Evolutionary conservation across 1,140 invertebrate genomes (phyloP).

Genomic region (Caenorhabditis inopinata): DNA sequence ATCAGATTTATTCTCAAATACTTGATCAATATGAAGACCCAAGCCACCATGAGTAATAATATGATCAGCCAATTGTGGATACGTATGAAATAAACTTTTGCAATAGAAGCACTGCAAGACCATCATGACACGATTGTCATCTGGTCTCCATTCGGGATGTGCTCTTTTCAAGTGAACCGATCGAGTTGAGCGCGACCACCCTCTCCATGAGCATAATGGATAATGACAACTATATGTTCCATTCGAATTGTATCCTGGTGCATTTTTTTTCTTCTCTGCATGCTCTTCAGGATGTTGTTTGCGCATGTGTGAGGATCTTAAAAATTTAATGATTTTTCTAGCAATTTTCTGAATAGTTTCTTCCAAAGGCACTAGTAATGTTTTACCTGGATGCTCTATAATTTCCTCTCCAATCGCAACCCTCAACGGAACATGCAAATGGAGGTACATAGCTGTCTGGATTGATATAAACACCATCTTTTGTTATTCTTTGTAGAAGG

Average conservation of each 20-base stretch:
- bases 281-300: constrained; percentile 15
- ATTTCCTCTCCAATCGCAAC: constrained; percentile 42
- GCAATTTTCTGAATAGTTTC: too few relatives aligned
- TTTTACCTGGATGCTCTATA: background rate
- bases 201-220: constrained; percentile 30
- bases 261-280: background rate
- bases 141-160: constrained; percentile 24
- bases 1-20: background rate
- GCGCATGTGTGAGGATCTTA: constrained; percentile 32
- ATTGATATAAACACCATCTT: background rate
- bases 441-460: constrained; percentile 4
- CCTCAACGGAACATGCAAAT: constrained; percentile 3
- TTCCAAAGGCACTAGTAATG: too few relatives aligned
- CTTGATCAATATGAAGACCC: background rate
- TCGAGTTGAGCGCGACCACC: constrained; percentile 25
- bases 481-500: constrained; percentile 16
- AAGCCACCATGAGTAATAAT: background rate
- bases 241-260: constrained; percentile 24
- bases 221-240: constrained; percentile 35
- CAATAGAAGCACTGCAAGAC: background rate
- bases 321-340: too few relatives aligned
- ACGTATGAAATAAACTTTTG: background rate
- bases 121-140: background rate
- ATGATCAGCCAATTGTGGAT: background rate
- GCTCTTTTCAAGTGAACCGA: constrained; percentile 19